Percentiles rank a stretch among this genome's conserved stretches.
Conservation (phyloP, 2,797 vertebrate genomes). For the Galago senegalensis region DNA sequence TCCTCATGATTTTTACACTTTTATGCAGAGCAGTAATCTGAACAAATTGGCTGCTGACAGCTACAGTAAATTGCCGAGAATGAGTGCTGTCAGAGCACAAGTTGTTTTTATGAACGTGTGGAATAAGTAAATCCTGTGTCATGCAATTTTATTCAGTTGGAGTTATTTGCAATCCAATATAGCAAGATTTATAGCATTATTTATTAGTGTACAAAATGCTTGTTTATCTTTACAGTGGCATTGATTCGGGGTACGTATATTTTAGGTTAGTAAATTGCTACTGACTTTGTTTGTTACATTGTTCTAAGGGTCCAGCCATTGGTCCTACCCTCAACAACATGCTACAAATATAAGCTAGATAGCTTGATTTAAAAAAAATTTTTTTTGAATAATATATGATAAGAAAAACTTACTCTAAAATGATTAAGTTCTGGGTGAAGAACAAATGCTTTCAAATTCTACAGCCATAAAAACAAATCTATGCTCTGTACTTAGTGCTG, state of each 20-base stretch:
- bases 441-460: conserved; percentile 51
- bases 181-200: conserved; percentile 86
- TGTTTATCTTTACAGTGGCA: conserved; percentile 88
- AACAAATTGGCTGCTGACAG: conserved; percentile 91
- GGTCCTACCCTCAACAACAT: neutral
- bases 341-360: conserved; percentile 31
- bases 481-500: neutral
- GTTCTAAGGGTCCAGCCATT: conserved; percentile 44
- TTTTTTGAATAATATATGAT: conserved; percentile 35
- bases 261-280: conserved; percentile 78
- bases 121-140: conserved; percentile 89
- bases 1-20: conserved; percentile 89
- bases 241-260: conserved; percentile 82
- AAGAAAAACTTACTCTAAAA: conserved; percentile 25
- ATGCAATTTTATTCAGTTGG: conserved; percentile 86
- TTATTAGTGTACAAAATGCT: conserved; percentile 87
- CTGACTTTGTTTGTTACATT: conserved; percentile 73
- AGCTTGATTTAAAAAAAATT: conserved; percentile 20
- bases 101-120: conserved; percentile 87
- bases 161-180: conserved; percentile 86
- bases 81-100: conserved; percentile 89
- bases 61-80: conserved; percentile 90
- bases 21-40: conserved; percentile 90
- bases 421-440: conserved; percentile 30
- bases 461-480: conserved; percentile 17